Base-by-base conservation (phyloP, 2,888 invertebrate species). In the Platerodrilus igneus region DNA sequence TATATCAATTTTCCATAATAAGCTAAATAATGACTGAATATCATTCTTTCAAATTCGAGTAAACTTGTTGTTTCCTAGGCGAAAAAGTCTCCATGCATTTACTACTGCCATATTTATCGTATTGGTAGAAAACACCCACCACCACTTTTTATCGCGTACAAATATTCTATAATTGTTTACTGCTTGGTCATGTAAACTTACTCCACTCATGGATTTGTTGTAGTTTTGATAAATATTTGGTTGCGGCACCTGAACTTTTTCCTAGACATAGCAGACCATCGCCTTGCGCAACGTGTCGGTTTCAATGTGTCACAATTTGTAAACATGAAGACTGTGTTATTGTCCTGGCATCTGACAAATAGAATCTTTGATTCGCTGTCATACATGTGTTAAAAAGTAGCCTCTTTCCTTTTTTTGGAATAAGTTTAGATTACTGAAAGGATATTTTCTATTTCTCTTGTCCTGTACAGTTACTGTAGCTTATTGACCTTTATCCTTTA, bases 331-430 rank as follows among this genome's bases (percentile, higher is more conserved):
- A 56, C 53, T 16, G 41, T 21, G 32, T 46, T 54, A 20, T 48
- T 52, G 26, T 53, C 53, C 2, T 47, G 29, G 51, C 52, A 55
- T 39, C 46, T 42, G 0, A 53, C 50, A 9, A 38, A 43, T 22
- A 37, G 29, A 5, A 56, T 10, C 28, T 41, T 40, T 2, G 37
- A 23, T 16, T 47, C 42, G 30, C n/a, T n/a, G n/a, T 44, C 44
- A 14, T 26, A 28, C 15, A 26, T 33, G 7, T 45, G 13, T 11
- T 47, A 33, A 41, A 31, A 49, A n/a, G 25, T 32, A 43, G 3
- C 50, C 48, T 23, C 50, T 32, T 16, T 21, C 3, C 30, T 32
- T 29, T 29, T 37, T 45, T 28, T 35, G 19, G n/a, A 37, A 13
- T 18, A 17, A 10, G 13, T 22, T 33, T 8, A 9, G 9, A 9